A percentile compares a stretch with the other conserved stretches of the same genome.
Evolutionary conservation across 2,113 vertebrate species (phyloP).

Genomic region (Toxostoma redivivum): DNA sequence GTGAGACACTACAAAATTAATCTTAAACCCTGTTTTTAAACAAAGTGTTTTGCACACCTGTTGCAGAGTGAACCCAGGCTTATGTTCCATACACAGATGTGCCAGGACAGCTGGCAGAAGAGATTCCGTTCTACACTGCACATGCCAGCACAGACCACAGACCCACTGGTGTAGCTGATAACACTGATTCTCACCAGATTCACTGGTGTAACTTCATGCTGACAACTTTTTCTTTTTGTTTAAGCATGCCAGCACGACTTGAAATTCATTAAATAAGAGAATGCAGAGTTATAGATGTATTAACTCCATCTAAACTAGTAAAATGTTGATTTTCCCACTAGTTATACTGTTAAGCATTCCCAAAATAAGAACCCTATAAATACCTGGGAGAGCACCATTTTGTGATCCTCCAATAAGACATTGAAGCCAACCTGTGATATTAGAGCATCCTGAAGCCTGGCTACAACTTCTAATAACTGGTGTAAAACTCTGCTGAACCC

Average conservation of each 20-base stretch:
- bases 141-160: neutral
- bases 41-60: neutral
- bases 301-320: neutral
- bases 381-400: neutral
- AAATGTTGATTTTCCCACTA: neutral
- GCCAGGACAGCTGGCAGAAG: neutral
- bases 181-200: no score
- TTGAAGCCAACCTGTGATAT: neutral
- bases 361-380: neutral
- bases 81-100: neutral
- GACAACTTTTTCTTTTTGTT: neutral
- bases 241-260: neutral
- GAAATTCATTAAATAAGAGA: neutral
- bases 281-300: neutral
- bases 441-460: neutral
- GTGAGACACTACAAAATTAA: neutral
- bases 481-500: slow-evolving; percentile 33
- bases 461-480: slow-evolving; percentile 53
- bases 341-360: neutral
- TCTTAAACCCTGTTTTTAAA: neutral
- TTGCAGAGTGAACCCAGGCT: neutral
- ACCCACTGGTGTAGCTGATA: no score
- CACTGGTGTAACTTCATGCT: neutral
- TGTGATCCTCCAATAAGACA: neutral
- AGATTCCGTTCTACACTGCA: neutral